A percentile compares a stretch with the other conserved stretches of the same genome.
phyloP scores from a whole-genome alignment of 1,140 invertebrate species.

The Drosophila parvula region DNA sequence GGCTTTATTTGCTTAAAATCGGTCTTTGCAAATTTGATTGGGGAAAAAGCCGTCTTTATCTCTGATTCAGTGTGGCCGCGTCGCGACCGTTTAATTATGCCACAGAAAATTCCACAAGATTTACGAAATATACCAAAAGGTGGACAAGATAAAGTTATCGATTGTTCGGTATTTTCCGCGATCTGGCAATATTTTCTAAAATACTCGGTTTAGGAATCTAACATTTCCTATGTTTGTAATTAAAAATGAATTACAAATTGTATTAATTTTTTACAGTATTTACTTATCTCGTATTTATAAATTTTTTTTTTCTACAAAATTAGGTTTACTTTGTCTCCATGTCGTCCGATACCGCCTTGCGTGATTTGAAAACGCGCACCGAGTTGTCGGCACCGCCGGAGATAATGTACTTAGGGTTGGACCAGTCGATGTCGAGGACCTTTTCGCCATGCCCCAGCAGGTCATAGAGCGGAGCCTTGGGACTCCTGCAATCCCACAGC shows the following conservation, averaged over 20 bases:
- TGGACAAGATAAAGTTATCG: background rate
- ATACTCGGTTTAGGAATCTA: no score
- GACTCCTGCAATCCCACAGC: slow-evolving; percentile 97
- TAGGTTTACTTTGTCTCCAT: slow-evolving; percentile 58
- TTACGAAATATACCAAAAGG: background rate
- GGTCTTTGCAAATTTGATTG: slow-evolving; percentile 13
- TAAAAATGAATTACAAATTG: background rate
- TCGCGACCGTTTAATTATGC: slow-evolving; percentile 1
- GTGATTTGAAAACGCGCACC: slow-evolving; percentile 93
- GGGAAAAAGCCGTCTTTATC: slow-evolving; percentile 37
- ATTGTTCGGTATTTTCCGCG: background rate
- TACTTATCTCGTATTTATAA: slow-evolving; percentile 26
- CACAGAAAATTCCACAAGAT: background rate
- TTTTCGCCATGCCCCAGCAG: slow-evolving; percentile 97
- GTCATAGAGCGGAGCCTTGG: slow-evolving; percentile 96
- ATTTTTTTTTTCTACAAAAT: slow-evolving; percentile 21
- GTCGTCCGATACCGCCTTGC: slow-evolving; percentile 73
- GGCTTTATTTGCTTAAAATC: slow-evolving; percentile 25
- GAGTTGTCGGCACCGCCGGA: slow-evolving; percentile 98
- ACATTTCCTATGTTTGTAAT: background rate
- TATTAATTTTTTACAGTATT: slow-evolving; percentile 8
- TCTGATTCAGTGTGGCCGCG: slow-evolving; percentile 17
- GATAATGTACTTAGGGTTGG: slow-evolving; percentile 92
- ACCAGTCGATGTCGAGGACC: slow-evolving; percentile 97
- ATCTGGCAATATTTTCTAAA: background rate